Evolutionary conservation across 2,888 invertebrate genomes (phyloP), one percentile per base, ranked within the genome.

Genomic region (Epistrophe grossulariae): DNA sequence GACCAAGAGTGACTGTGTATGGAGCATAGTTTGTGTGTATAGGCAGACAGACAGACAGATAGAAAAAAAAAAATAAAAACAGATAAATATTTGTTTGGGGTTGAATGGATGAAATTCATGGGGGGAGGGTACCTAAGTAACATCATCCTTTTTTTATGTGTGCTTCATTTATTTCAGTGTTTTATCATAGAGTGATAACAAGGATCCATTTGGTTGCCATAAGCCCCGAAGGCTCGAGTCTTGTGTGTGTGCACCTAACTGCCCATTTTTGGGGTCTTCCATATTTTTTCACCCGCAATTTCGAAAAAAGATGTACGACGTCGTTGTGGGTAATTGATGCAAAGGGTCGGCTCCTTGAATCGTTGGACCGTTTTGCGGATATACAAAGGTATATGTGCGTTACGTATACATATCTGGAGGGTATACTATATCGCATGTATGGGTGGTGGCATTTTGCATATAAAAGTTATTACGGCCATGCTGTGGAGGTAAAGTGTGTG

Each of bases 151-250:
- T 38, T 59, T 59, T 66, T 45, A 60, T 72, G 68, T 68, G 79
- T 71, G 62, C 64, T 87, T 76, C 81, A 79, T 82, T 78, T 87
- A 82, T 80, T 84, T 70, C 74, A 74, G 60, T 76, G 66, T 84
- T 84, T 83, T 87, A 83, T 79, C 83, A 87, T 83, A 64, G 87
- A 87, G 83, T 87, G 87, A 87, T 87, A 87, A 87, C 83, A 87
- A 83, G 87, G 83, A 83, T 64, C 78, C 82, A 83, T 87, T 87
- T 87, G 79, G 83, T 83, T 79, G 79, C 87, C 72, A 76, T 87
- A 87, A 83, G 74, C 74, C 83, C 72, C 62, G 48, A 76, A 76
- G 87, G 66, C 57, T 76, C 72, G 74, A 87, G 74, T 74, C 15
- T 64, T 59, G 31, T 38, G 35, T 59, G 64, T 43, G 24, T 40